Conservation (phyloP, 2,888 invertebrate genomes). For the Cyclophora albipunctata region DNA sequence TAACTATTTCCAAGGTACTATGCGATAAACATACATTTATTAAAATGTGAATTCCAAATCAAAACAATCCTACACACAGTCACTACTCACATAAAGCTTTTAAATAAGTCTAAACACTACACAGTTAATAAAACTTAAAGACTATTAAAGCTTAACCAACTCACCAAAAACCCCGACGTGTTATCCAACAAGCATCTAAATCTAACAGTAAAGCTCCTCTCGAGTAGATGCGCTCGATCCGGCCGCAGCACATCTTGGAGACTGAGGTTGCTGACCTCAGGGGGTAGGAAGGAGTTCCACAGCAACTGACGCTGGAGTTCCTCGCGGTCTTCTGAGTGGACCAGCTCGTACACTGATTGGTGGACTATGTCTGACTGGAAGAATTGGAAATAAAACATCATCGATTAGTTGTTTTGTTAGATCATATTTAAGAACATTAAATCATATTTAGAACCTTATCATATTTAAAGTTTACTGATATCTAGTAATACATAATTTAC, state of each 20-base stretch:
- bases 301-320: conserved; percentile 95
- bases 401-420: neutral
- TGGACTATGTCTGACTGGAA: conserved; percentile 99
- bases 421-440: neutral
- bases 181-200: conserved; percentile 99
- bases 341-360: conserved; percentile 98
- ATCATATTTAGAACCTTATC: neutral
- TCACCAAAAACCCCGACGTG: conserved; percentile 98
- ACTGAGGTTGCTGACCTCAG: conserved; percentile 81
- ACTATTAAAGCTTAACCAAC: conserved; percentile 26
- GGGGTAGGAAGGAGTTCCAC: conserved; percentile 94
- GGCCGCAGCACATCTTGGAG: conserved; percentile 92
- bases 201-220: conserved; percentile 97
- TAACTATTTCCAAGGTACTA: no score
- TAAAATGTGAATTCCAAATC: no score
- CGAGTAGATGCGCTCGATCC: conserved; percentile 91
- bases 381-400: conserved; percentile 6
- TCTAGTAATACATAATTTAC: no score
- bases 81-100: no score
- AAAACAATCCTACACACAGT: no score
- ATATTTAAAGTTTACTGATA: neutral
- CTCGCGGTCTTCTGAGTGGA: conserved; percentile 98
- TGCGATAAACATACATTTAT: no score
- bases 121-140: no score
- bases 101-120: no score